Percentiles rank a stretch among this genome's conserved stretches.
Evolutionary conservation across 2,113 vertebrate species (phyloP).

Genomic region (Myotis davidii): DNA sequence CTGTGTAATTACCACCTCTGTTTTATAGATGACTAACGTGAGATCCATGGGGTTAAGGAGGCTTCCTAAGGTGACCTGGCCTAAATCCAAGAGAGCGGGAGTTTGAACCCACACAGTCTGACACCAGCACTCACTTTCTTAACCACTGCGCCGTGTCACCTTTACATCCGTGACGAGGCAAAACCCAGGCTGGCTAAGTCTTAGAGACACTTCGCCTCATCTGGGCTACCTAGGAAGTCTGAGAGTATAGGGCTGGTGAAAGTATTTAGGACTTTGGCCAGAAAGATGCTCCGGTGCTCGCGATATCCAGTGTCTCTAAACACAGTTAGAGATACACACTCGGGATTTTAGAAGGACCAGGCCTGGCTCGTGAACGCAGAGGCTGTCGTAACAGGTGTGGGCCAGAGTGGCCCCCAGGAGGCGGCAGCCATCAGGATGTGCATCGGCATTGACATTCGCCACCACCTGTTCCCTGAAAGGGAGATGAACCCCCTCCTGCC

Average conservation of each 20-base stretch:
- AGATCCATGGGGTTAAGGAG: neutral
- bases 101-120: neutral
- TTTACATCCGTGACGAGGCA: rapidly evolving
- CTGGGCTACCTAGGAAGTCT: neutral
- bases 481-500: neutral
- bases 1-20: neutral
- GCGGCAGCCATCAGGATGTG: neutral
- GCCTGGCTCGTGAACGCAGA: neutral
- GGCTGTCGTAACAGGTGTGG: neutral
- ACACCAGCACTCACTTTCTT: neutral
- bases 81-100: neutral
- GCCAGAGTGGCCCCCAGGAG: neutral
- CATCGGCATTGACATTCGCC: no score
- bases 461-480: neutral
- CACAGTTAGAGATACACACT: neutral
- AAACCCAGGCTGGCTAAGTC: neutral
- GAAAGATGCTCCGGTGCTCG: neutral
- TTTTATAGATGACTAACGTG: neutral
- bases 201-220: neutral
- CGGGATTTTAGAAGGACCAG: neutral
- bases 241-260: neutral
- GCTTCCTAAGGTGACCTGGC: neutral
- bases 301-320: neutral
- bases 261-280: neutral
- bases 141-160: rapidly evolving